Evolutionary conservation across 2,888 invertebrate species (phyloP).

Genomic region (Sympetrum striolatum): DNA sequence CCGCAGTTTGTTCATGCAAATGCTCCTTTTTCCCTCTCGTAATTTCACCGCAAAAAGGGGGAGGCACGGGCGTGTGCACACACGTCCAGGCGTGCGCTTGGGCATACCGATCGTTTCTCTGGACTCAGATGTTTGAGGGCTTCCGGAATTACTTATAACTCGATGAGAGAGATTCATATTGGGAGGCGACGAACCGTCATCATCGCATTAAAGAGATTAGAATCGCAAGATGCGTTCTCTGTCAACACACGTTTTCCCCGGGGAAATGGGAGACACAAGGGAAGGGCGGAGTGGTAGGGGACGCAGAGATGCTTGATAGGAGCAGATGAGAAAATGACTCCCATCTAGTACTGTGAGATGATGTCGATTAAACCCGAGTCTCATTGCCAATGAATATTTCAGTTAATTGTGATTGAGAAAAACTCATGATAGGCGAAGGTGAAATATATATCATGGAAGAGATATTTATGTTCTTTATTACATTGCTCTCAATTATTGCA

Average conservation of each 20-base stretch:
- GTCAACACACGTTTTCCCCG: not conserved
- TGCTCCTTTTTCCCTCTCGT: not conserved
- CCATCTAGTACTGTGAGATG: not conserved
- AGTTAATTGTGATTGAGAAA: too few relatives aligned
- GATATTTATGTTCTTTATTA: too few relatives aligned
- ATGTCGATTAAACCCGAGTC: not conserved
- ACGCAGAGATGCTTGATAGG: not conserved
- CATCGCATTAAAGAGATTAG: conserved; percentile 39
- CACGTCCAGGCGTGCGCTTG: not conserved
- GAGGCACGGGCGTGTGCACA: not conserved
- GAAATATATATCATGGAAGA: too few relatives aligned
- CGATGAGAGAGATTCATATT: not conserved
- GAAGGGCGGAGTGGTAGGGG: not conserved
- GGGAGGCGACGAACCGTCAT: conserved; percentile 30
- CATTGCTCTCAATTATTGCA: too few relatives aligned
- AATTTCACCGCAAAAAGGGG: not conserved
- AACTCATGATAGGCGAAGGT: too few relatives aligned
- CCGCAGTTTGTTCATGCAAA: not conserved
- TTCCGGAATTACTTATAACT: conserved; percentile 1
- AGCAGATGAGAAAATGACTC: not conserved
- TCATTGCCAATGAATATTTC: too few relatives aligned
- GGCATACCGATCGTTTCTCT: not conserved
- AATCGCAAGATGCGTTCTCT: conserved; percentile 27
- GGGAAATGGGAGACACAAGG: not conserved
- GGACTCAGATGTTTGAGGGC: conserved; percentile 25